Percentiles rank a stretch among this genome's conserved stretches.
Evolutionary conservation across 2,113 vertebrate species (phyloP).

Genomic region (Motacilla alba): DNA sequence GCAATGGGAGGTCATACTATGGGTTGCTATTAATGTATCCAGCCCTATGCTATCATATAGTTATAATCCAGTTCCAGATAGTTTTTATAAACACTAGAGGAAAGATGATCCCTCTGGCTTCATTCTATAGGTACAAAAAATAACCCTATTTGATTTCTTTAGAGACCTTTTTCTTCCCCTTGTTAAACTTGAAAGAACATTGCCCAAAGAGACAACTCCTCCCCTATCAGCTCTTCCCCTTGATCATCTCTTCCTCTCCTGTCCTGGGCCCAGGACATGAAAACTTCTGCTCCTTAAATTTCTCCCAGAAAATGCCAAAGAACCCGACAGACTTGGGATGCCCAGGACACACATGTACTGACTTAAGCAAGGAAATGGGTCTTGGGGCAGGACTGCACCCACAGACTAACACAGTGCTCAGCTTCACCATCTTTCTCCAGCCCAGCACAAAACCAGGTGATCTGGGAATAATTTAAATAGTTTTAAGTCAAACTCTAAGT

Average conservation of each 20-base stretch:
- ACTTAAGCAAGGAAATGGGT: neutral
- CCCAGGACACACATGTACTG: neutral
- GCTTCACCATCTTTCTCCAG: neutral
- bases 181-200: neutral
- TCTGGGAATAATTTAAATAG: neutral
- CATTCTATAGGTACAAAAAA: constrained; percentile 4
- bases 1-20: neutral
- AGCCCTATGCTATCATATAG: neutral
- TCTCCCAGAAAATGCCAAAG: neutral
- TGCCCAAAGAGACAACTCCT: constrained; percentile 1
- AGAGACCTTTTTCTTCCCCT: neutral
- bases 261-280: neutral
- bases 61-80: neutral
- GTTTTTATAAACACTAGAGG: neutral
- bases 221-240: neutral
- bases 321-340: fast-evolving
- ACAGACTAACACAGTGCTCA: neutral
- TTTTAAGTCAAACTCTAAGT: neutral
- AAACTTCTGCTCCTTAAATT: neutral
- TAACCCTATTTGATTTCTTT: neutral
- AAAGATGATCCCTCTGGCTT: neutral
- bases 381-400: neutral
- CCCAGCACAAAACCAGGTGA: neutral
- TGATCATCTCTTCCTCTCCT: neutral
- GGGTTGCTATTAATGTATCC: neutral